Evolutionary conservation across 1,140 invertebrate genomes (phyloP).

Genomic region (Trichoplusia ni): DNA sequence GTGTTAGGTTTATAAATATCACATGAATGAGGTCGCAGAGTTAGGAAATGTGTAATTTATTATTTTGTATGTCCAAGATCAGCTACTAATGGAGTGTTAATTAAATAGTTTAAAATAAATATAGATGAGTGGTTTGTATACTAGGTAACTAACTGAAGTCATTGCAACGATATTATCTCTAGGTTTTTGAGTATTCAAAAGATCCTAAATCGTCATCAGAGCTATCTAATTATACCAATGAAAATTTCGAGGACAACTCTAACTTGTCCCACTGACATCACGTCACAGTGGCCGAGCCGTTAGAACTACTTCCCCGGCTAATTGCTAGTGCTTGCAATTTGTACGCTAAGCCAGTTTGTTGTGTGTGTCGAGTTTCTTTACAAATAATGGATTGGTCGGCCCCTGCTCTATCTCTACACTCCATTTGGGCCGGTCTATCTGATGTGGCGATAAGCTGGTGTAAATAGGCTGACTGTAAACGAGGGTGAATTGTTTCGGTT

Average conservation of each 20-base stretch:
- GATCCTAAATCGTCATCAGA: no score
- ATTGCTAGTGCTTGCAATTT: constrained; percentile 40
- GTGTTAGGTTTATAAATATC: constrained; percentile 13
- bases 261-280: neutral
- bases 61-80: no score
- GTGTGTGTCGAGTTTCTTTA: constrained; percentile 12
- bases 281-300: neutral
- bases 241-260: neutral
- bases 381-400: constrained; percentile 20
- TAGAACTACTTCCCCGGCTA: constrained; percentile 27
- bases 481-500: neutral
- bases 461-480: neutral
- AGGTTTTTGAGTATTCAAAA: no score
- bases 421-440: constrained; percentile 5
- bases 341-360: constrained; percentile 31
- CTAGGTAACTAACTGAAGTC: no score
- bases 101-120: no score
- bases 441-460: constrained; percentile 3
- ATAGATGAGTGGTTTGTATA: no score
- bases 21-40: constrained; percentile 1
- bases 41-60: neutral
- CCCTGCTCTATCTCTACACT: constrained; percentile 3
- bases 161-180: no score
- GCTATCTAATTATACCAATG: no score
- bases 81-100: no score